A percentile compares a stretch with the other conserved stretches of the same genome.
These are phyloP conservation scores for Chaunax sp. DNA, from an alignment of 2,797 vertebrate species.

Conservation along the genomic window DNA sequence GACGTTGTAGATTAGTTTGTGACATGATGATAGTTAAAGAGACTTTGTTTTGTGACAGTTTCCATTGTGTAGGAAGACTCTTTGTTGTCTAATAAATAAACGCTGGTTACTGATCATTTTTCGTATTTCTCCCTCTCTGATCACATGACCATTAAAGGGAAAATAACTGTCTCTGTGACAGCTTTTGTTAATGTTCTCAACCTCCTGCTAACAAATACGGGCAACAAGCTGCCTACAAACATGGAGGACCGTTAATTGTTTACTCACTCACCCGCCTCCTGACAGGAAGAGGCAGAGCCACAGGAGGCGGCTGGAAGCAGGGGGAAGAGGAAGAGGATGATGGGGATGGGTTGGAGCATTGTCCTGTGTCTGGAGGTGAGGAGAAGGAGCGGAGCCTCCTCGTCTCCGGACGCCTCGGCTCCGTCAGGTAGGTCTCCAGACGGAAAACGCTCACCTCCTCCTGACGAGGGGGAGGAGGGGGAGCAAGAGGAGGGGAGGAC, in stretches of 20 bases:
- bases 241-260: background rate
- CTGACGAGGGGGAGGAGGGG: conserved; percentile 73
- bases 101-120: too few relatives aligned
- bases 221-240: background rate
- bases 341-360: conserved; percentile 72
- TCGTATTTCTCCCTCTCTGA: background rate
- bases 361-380: conserved; percentile 86
- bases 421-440: conserved; percentile 89
- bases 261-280: conserved; percentile 52
- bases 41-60: too few relatives aligned
- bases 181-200: background rate
- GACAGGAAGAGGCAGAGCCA: conserved; percentile 74
- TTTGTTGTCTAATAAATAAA: too few relatives aligned
- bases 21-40: too few relatives aligned
- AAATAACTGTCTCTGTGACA: too few relatives aligned
- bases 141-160: background rate
- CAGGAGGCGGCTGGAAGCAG: conserved; percentile 70
- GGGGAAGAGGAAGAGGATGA: conserved; percentile 59
- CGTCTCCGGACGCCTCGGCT: conserved; percentile 87
- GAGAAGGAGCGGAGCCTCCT: conserved; percentile 88
- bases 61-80: too few relatives aligned
- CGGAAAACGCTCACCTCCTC: conserved; percentile 72
- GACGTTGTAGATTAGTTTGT: too few relatives aligned
- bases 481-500: conserved; percentile 35
- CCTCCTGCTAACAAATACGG: background rate